A percentile compares a stretch with the other conserved stretches of the same genome.
These are phyloP conservation scores for Amblyraja radiata DNA, from an alignment of 2,797 vertebrate genomes.

Conservation along the genomic window DNA sequence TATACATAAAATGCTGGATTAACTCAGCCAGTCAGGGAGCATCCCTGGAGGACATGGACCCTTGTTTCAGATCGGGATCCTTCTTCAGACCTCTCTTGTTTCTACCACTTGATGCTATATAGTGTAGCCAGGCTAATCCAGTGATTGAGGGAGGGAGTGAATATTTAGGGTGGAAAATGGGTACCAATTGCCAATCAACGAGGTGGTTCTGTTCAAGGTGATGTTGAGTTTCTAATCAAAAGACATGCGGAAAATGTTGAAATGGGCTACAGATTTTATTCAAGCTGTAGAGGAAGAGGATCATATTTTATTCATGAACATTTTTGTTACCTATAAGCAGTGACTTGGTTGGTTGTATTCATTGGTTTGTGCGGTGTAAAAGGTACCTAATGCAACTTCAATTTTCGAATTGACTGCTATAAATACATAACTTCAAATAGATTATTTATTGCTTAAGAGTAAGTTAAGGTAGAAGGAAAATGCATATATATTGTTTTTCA, in stretches of 20 bases:
- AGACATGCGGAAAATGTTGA: background rate
- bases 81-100: too few relatives aligned
- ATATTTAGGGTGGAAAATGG: too few relatives aligned
- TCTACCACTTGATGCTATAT: too few relatives aligned
- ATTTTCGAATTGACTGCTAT: background rate
- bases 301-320: background rate
- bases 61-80: too few relatives aligned
- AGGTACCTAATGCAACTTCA: background rate
- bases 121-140: too few relatives aligned
- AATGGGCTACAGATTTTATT: background rate
- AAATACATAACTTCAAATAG: background rate
- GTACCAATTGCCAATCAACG: too few relatives aligned
- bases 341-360: background rate
- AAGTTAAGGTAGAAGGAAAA: background rate
- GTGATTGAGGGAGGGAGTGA: too few relatives aligned
- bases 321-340: background rate
- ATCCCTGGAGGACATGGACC: too few relatives aligned
- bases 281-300: background rate
- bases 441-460: background rate
- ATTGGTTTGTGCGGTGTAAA: background rate
- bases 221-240: too few relatives aligned
- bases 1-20: too few relatives aligned
- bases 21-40: too few relatives aligned
- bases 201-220: too few relatives aligned
- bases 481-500: background rate